Evolutionary conservation across 1,140 invertebrate species (phyloP).

Genomic region (Sarcophaga bullata): DNA sequence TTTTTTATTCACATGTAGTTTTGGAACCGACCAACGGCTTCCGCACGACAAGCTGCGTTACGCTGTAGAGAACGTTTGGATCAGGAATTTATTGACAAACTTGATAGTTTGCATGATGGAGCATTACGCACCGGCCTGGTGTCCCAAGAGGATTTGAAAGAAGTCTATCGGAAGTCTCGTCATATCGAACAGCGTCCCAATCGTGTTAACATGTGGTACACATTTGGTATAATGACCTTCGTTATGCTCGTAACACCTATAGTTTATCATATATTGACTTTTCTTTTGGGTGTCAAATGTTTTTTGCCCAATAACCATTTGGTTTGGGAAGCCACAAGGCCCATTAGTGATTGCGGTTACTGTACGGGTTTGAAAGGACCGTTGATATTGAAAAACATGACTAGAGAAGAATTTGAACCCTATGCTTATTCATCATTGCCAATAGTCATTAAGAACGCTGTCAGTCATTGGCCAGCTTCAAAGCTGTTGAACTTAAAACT

Average conservation of each 20-base stretch:
- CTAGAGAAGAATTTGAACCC: constrained; percentile 72
- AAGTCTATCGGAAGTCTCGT: constrained; percentile 57
- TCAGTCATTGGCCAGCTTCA: constrained; percentile 81
- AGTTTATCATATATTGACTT: constrained; percentile 59
- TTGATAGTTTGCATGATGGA: constrained; percentile 56
- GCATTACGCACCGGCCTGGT: constrained; percentile 57
- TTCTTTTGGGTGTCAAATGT: constrained; percentile 72
- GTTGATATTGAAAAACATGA: constrained; percentile 74
- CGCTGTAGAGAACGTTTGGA: constrained; percentile 54
- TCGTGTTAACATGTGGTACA: constrained; percentile 56
- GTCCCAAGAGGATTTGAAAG: constrained; percentile 55
- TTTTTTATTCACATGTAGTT: constrained; percentile 48
- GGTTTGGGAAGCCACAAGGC: constrained; percentile 85
- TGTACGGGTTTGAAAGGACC: constrained; percentile 70
- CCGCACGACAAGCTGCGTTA: constrained; percentile 50
- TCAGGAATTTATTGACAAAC: constrained; percentile 52
- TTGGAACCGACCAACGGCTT: constrained; percentile 55
- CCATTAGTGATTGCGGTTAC: constrained; percentile 80
- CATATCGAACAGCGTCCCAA: constrained; percentile 53
- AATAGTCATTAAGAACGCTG: constrained; percentile 82
- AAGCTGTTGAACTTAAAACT: constrained; percentile 77
- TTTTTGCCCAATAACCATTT: constrained; percentile 84
- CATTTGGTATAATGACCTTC: constrained; percentile 59
- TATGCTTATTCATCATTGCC: constrained; percentile 84
- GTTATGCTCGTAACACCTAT: constrained; percentile 60